Percentiles rank a stretch among this genome's conserved stretches.
phyloP scores from a whole-genome alignment of 1,140 invertebrate genomes.

The Charaxes varanes region DNA sequence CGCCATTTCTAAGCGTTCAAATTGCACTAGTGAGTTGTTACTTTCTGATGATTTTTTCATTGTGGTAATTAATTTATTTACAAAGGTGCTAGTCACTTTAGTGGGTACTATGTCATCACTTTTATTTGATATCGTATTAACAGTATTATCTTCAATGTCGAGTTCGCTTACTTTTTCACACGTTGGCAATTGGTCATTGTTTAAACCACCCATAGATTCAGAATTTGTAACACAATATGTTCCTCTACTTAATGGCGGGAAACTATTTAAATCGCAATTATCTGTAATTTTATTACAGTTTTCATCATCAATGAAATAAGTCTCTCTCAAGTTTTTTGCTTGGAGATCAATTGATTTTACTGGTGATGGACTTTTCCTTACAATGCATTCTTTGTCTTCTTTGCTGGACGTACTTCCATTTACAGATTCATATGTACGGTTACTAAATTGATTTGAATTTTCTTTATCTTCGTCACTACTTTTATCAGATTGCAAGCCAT shows the following conservation, averaged over 20 bases:
- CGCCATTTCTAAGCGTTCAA: conserved; percentile 50
- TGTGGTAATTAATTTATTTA: conserved; percentile 30
- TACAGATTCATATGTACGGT: too few relatives aligned
- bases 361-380: too few relatives aligned
- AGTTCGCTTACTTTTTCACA: neutral
- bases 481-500: neutral
- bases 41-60: conserved; percentile 23
- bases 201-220: neutral
- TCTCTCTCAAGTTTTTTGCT: neutral
- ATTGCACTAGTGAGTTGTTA: conserved; percentile 45
- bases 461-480: neutral
- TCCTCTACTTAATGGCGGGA: conserved; percentile 5
- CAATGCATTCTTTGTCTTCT: too few relatives aligned
- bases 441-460: too few relatives aligned
- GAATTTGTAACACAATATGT: conserved; percentile 8
- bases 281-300: too few relatives aligned
- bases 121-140: neutral
- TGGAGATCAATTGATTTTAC: neutral
- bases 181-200: conserved; percentile 1
- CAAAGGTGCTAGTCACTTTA: conserved; percentile 25
- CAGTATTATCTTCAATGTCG: neutral
- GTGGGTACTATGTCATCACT: neutral
- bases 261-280: too few relatives aligned
- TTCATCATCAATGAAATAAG: conserved; percentile 4
- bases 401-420: too few relatives aligned